These are phyloP conservation scores for Heteronetta atricapilla DNA, from an alignment of 2,113 vertebrate species.

Conservation along the genomic window DNA sequence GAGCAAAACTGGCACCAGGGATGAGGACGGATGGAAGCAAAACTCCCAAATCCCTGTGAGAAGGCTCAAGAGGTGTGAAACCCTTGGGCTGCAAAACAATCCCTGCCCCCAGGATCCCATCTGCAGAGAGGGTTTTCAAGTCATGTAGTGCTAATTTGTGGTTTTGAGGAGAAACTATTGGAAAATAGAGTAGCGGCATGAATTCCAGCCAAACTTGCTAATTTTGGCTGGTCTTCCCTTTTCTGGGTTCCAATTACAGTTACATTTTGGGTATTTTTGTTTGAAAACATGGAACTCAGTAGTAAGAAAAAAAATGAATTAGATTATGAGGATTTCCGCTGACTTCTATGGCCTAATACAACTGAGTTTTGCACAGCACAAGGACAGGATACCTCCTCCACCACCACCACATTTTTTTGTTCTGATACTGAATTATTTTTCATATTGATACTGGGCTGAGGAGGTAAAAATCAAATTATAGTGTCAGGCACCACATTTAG, in stretches of 20 bases:
- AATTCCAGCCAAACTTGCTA: not conserved
- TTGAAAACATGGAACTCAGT: not conserved
- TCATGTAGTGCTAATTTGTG: not conserved
- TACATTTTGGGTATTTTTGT: not conserved
- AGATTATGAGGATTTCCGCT: not conserved
- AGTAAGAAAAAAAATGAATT: not conserved
- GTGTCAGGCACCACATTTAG: not conserved
- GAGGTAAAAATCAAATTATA: not conserved
- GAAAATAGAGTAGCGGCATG: not conserved
- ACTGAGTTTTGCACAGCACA: not conserved
- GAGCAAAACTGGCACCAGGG: not conserved
- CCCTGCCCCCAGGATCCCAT: fast-evolving
- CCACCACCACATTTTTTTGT: not conserved
- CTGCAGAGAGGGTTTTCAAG: not conserved
- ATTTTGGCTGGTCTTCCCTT: not conserved
- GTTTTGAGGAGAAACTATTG: slow-evolving; percentile 16
- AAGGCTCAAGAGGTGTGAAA: not conserved
- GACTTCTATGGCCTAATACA: not conserved
- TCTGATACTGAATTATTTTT: not conserved
- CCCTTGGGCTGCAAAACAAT: not conserved
- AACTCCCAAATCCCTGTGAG: not conserved
- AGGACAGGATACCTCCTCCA: not conserved
- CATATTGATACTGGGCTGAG: not conserved
- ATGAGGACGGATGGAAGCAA: not conserved
- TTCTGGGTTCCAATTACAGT: not conserved